These are phyloP conservation scores for Eucera pruinosa DNA, from an alignment of 2,888 invertebrate species.

Conservation along the genomic window DNA sequence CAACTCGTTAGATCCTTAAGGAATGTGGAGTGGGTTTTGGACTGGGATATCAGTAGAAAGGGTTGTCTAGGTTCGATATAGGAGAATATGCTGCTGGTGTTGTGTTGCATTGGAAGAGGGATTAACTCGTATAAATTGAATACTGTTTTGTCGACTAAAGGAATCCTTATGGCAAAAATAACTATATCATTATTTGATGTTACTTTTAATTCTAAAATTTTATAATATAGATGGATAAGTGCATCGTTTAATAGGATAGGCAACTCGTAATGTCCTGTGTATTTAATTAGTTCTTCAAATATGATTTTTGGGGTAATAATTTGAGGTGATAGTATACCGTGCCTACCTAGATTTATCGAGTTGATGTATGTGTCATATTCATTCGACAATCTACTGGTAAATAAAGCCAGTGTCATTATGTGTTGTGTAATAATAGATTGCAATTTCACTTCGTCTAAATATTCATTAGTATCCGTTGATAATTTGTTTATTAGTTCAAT, in stretches of 20 bases:
- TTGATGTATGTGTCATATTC: neutral
- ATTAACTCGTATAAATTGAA: constrained; percentile 8
- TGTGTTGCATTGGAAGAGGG: constrained; percentile 16
- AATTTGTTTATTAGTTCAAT: no score
- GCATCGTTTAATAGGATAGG: constrained; percentile 8
- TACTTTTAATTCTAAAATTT: no score
- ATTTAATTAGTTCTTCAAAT: constrained; percentile 8
- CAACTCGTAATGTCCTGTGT: neutral
- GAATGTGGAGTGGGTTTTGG: constrained; percentile 6
- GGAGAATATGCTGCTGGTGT: neutral
- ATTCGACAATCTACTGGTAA: no score
- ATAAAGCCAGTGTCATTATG: neutral
- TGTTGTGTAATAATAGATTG: constrained; percentile 1
- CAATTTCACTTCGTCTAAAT: neutral
- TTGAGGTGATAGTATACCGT: constrained; percentile 3
- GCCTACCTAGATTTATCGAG: neutral
- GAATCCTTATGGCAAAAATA: no score
- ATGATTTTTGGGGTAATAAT: constrained; percentile 9
- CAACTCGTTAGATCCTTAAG: no score
- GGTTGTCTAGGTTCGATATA: no score
- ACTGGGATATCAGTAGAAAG: constrained; percentile 3
- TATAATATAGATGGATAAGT: no score
- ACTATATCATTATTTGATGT: no score
- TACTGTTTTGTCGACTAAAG: neutral
- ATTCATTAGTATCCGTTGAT: neutral